Base-by-base conservation (phyloP, 2,113 vertebrate species). In the Trichechus manatus region DNA sequence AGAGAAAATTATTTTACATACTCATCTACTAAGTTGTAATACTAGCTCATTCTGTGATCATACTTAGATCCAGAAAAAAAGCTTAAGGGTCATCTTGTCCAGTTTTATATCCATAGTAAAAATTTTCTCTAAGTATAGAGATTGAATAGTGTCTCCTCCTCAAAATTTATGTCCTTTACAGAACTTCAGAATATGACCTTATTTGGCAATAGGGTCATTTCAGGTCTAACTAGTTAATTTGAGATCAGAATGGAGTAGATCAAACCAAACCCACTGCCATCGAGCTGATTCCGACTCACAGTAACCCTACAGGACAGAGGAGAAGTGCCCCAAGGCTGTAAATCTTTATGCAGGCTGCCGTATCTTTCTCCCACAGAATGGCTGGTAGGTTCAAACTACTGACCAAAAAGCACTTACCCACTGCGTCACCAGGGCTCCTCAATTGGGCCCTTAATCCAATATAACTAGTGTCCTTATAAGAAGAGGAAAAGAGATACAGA, bases 1-100 rank as follows among this genome's bases (percentile, higher is more conserved):
- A 94, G 31, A 63, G 42, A 87, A 19, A 80, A 87, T 80, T 68
- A 82, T 85, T 94, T 78, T 50, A 88, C 27, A 44, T 42, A 93
- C 66, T 74, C 42, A 75, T 2, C 13, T 53, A 92, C 15, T 66
- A 75, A 77, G 50, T 50, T 64, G 56, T 50, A 72, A 77, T 36
- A 79, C 19, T 68, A 61, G 87, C 25, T 15, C 68, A 84, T 80
- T 92, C 56, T 92, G 79, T 79, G 87, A 81, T 42, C 23, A 42
- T 61, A 92, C 42, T 56, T 82, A 78, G 70, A 84, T 47, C 17
- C 47, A 56, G 10, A 56, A 56, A 56, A 92, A 33, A 95, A 84
- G 74, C 29, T 42, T 78, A 61, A 3, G 6, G 10, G 25, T 84
- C 29, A 39, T 82, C 50, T 78, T 81, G 29, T 59, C 27, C 17